Evolutionary conservation across 1,140 invertebrate species (phyloP).

Genomic region (Sitophilus oryzae): DNA sequence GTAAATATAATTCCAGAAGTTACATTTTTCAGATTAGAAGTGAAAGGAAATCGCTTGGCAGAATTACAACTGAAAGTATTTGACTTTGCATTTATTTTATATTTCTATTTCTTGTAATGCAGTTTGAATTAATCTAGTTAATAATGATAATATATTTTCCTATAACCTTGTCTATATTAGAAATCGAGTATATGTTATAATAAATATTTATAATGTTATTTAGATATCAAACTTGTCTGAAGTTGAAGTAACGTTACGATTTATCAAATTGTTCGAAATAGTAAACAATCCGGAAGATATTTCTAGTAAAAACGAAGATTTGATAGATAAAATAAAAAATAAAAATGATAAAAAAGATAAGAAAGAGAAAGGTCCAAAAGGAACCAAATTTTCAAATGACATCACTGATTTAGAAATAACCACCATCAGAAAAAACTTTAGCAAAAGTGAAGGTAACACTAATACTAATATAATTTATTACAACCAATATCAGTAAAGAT

Average conservation of each 20-base stretch:
- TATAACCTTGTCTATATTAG: too few relatives aligned
- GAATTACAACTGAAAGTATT: slow-evolving; percentile 23
- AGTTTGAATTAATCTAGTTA: too few relatives aligned
- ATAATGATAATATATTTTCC: too few relatives aligned
- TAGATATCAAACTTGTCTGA: slow-evolving; percentile 20
- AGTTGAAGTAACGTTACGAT: slow-evolving; percentile 8
- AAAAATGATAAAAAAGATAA: slow-evolving; percentile 6
- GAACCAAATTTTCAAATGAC: not conserved
- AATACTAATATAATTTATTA: too few relatives aligned
- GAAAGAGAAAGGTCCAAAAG: not conserved
- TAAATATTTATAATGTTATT: too few relatives aligned
- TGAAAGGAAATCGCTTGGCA: slow-evolving; percentile 6
- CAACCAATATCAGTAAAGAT: too few relatives aligned
- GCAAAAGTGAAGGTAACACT: not conserved
- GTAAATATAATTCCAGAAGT: slow-evolving; percentile 21
- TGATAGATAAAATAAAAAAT: not conserved
- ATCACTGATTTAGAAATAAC: not conserved
- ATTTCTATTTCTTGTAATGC: too few relatives aligned
- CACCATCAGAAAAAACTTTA: not conserved
- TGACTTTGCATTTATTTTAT: too few relatives aligned
- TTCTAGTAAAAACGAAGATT: not conserved
- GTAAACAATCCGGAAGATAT: slow-evolving; percentile 4
- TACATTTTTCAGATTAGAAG: slow-evolving; percentile 18
- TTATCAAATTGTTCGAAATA: slow-evolving; percentile 26
- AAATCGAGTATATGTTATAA: too few relatives aligned